Conservation (phyloP, 2,113 vertebrate genomes). For the Mesitornis unicolor region DNA sequence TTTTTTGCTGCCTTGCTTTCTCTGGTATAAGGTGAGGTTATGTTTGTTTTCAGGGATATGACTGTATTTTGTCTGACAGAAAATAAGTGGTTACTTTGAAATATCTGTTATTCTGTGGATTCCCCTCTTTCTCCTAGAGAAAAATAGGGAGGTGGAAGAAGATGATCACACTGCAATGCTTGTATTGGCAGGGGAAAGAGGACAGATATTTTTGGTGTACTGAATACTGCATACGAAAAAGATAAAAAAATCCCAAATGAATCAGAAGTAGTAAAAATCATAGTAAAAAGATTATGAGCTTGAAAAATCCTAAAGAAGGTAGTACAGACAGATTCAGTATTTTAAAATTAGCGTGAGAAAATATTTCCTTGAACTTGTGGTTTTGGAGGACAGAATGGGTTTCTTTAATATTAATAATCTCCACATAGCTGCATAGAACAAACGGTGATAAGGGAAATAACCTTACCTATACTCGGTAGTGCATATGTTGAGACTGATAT, state of each 20-base stretch:
- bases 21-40: background rate
- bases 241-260: background rate
- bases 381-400: background rate
- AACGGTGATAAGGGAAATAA: conserved; percentile 25
- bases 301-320: background rate
- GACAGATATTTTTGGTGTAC: background rate
- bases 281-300: background rate
- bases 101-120: conserved; percentile 27
- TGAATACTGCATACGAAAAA: background rate
- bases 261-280: background rate
- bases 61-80: conserved; percentile 33
- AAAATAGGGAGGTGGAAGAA: conserved; percentile 3
- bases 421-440: background rate
- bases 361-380: background rate
- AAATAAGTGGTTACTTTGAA: conserved; percentile 42
- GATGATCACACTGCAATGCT: background rate
- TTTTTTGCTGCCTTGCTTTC: background rate
- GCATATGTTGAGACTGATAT: conserved; percentile 23
- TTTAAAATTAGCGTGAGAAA: background rate
- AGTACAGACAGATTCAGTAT: background rate
- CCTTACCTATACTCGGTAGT: background rate
- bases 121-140: background rate
- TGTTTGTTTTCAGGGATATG: conserved; percentile 36
- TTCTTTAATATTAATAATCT: conserved; percentile 18
- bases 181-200: background rate